Conservation (phyloP, 2,888 invertebrate genomes). For the Nephrocerus scutellatus region DNA sequence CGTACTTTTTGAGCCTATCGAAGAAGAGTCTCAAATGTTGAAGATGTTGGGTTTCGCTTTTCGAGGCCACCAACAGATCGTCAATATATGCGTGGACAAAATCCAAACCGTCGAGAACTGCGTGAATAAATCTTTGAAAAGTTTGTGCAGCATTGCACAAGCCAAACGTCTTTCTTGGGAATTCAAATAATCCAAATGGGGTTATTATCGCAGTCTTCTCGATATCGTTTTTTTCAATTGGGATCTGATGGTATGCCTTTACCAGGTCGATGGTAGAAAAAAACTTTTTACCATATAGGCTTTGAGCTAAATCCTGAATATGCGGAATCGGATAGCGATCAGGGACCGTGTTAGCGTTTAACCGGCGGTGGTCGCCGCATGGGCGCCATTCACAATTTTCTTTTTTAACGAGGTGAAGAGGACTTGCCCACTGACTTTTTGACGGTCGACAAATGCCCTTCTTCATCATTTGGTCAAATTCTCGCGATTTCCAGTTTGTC, state of each 20-base stretch:
- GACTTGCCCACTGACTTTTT: no score
- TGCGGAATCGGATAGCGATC: conserved; percentile 35
- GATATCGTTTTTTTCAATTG: no score
- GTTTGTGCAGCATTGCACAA: conserved; percentile 34
- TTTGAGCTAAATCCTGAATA: conserved; percentile 18
- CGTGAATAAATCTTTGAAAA: conserved; percentile 36
- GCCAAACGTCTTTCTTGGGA: conserved; percentile 32
- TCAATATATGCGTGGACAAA: conserved; percentile 28
- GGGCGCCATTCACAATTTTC: conserved; percentile 4
- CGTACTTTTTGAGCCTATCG: conserved; percentile 20
- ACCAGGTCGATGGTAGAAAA: no score
- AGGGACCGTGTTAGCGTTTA: conserved; percentile 27
- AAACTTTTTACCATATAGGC: conserved; percentile 16
- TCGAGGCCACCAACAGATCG: conserved; percentile 26
- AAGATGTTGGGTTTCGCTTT: conserved; percentile 19
- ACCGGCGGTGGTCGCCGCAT: conserved; percentile 9
- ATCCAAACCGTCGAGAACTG: conserved; percentile 23
- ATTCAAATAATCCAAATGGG: conserved; percentile 37
- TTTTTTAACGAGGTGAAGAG: no score
- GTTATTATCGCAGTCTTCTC: conserved; percentile 29
- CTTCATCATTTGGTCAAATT: conserved; percentile 5
- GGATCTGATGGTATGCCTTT: no score
- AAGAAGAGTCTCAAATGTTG: conserved; percentile 22
- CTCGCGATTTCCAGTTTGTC: conserved; percentile 9
- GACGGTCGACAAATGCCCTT: no score